Evolutionary conservation across 2,797 vertebrate species (phyloP).

Genomic region (Coregonus ussuriensis): DNA sequence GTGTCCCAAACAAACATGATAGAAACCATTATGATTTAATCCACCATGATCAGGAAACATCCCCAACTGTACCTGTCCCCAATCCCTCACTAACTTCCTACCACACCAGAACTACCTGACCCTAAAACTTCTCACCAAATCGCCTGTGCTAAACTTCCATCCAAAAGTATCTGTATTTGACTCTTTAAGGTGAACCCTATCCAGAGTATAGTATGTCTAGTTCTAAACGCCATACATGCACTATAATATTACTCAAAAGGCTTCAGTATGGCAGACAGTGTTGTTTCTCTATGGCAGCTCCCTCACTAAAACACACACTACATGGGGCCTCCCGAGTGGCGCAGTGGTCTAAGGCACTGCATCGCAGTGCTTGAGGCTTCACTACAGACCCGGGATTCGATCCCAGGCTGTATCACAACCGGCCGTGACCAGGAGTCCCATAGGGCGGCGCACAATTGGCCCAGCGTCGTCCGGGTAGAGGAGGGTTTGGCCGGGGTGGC

Average conservation of each 20-base stretch:
- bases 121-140: background rate
- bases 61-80: background rate
- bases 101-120: background rate
- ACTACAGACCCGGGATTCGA: too few species aligned
- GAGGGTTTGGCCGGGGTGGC: too few species aligned
- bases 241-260: background rate
- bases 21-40: conserved; percentile 1
- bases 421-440: too few species aligned
- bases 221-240: background rate
- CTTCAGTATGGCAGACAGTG: background rate
- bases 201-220: background rate
- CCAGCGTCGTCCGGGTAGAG: too few species aligned
- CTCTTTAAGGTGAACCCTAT: background rate
- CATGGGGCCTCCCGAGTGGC: too few species aligned
- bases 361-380: too few species aligned
- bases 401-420: too few species aligned
- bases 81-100: background rate
- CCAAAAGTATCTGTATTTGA: background rate
- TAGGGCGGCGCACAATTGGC: too few species aligned
- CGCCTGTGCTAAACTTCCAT: background rate
- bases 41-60: background rate
- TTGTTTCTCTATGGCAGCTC: background rate
- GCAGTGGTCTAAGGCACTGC: too few species aligned
- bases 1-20: background rate
- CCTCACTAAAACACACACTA: background rate